phyloP scores from a whole-genome alignment of 2,888 invertebrate genomes.

The Gryllus longicercus region DNA sequence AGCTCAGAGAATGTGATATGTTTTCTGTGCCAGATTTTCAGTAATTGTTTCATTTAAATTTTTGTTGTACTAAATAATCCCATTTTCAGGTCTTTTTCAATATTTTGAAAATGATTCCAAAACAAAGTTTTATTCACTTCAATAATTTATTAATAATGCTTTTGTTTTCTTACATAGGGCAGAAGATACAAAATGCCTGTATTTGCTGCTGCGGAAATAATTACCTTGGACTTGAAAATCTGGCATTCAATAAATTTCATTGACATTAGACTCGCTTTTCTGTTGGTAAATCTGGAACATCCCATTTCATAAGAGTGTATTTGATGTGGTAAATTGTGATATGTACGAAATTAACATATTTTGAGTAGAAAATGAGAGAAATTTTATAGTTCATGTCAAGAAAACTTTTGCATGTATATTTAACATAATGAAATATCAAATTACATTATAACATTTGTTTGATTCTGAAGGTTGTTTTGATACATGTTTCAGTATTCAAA shows the following conservation, averaged over 20 bases:
- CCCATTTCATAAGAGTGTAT: neutral
- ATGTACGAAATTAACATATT: neutral
- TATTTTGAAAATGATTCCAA: neutral
- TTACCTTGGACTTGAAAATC: neutral
- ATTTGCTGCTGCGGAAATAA: too few species aligned
- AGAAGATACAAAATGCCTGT: too few species aligned
- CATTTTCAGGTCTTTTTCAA: neutral
- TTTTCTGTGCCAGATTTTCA: neutral
- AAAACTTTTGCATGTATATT: neutral
- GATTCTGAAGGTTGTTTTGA: neutral
- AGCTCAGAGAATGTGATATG: neutral
- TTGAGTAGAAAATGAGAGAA: neutral
- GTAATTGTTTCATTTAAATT: neutral
- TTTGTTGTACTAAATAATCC: neutral
- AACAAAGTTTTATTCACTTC: neutral
- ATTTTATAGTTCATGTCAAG: neutral
- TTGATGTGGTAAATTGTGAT: neutral
- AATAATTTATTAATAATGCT: too few species aligned
- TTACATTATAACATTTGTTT: neutral
- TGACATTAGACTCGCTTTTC: neutral
- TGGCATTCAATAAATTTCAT: neutral
- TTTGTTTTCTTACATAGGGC: too few species aligned
- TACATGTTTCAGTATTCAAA: neutral
- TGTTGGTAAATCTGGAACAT: neutral
- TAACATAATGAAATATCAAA: neutral